These are phyloP conservation scores for Aphaenogaster ashmeadi DNA, from an alignment of 1,140 invertebrate genomes.

Conservation along the genomic window DNA sequence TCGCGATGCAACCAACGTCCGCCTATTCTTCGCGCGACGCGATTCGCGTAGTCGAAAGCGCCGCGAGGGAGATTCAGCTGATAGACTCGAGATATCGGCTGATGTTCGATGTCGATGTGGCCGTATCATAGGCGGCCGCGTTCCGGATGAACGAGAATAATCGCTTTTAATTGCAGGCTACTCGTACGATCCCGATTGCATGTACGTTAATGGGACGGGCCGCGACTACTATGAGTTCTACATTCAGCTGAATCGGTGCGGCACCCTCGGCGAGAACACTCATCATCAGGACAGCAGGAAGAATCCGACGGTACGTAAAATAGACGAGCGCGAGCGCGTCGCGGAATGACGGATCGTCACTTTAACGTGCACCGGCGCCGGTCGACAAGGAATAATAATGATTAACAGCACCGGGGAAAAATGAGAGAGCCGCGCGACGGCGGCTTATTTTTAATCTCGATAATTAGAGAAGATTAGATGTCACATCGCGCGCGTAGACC, in stretches of 20 bases:
- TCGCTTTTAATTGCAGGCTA: conserved; percentile 91
- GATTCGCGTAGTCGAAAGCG: background rate
- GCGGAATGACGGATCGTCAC: conserved; percentile 22
- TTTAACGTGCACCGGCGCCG: conserved; percentile 32
- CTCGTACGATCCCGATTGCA: conserved; percentile 97
- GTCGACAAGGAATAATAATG: conserved; percentile 68
- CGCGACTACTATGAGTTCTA: conserved; percentile 97
- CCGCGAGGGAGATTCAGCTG: background rate
- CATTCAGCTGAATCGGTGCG: conserved; percentile 96
- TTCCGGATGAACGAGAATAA: conserved; percentile 64
- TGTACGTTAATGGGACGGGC: conserved; percentile 97
- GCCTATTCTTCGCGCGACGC: background rate
- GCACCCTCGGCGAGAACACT: conserved; percentile 95
- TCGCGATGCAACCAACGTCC: conserved; percentile 16
- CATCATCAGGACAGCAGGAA: conserved; percentile 94
- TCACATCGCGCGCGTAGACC: conserved; percentile 15
- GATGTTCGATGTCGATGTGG: background rate
- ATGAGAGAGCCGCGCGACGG: background rate
- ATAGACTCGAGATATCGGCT: background rate
- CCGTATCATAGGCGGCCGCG: conserved; percentile 2
- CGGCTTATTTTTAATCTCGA: conserved; percentile 33
- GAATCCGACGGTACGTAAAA: conserved; percentile 92
- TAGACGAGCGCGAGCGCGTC: background rate
- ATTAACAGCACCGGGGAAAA: conserved; percentile 20
- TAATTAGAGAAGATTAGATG: conserved; percentile 52